phyloP scores from a whole-genome alignment of 1,140 invertebrate genomes.

The Camponotus vicinus region DNA sequence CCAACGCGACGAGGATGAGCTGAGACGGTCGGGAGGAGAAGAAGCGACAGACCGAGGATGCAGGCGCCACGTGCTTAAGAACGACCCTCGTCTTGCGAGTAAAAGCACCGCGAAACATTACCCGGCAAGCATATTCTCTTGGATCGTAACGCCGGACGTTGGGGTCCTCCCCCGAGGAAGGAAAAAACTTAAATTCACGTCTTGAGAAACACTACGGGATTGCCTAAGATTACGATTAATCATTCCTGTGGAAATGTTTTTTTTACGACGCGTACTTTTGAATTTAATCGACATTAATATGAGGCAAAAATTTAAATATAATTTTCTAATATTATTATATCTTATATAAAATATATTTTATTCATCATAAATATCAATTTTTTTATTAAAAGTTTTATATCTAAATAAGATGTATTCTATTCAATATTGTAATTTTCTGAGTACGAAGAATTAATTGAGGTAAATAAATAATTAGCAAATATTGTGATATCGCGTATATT shows the following conservation, averaged over 20 bases:
- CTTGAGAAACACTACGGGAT: background rate
- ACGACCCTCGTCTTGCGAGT: constrained; percentile 63
- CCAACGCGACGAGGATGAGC: constrained; percentile 42
- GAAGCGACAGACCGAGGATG: constrained; percentile 20
- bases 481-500: no score
- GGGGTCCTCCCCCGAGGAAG: background rate
- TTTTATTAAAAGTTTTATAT: background rate
- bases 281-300: background rate
- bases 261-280: background rate
- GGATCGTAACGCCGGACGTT: constrained; percentile 45
- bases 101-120: constrained; percentile 59
- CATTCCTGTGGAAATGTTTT: background rate
- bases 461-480: no score
- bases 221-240: constrained; percentile 25
- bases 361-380: background rate
- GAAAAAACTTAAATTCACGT: constrained; percentile 55
- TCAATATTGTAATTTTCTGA: no score
- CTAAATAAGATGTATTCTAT: background rate
- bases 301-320: no score
- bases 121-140: constrained; percentile 74
- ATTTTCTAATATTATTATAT: background rate
- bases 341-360: background rate
- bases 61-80: constrained; percentile 57
- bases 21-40: constrained; percentile 20
- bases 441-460: no score